phyloP scores from a whole-genome alignment of 1,140 invertebrate species.

The Drosophila quadrilineata region DNA sequence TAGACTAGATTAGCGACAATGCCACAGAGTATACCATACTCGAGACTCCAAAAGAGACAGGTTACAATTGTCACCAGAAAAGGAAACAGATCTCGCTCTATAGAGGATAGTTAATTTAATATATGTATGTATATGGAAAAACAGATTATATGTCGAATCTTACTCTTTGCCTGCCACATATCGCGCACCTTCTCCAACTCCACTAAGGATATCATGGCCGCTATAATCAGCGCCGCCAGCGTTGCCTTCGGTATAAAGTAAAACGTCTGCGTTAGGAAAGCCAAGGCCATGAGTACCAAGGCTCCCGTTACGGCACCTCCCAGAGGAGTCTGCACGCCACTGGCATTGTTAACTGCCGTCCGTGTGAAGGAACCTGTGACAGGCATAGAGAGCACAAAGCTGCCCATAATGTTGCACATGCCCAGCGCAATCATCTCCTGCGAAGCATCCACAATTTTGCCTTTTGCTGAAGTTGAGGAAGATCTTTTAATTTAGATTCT shows the following conservation, averaged over 20 bases:
- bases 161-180: slow-evolving; percentile 93
- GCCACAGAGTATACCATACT: slow-evolving; percentile 93
- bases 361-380: slow-evolving; percentile 93
- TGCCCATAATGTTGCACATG: slow-evolving; percentile 91
- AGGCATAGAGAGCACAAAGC: slow-evolving; percentile 94
- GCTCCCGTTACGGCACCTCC: slow-evolving; percentile 90
- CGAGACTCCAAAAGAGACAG: slow-evolving; percentile 89
- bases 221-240: slow-evolving; percentile 88
- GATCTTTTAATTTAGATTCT: not conserved
- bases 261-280: slow-evolving; percentile 88
- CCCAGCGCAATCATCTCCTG: slow-evolving; percentile 94
- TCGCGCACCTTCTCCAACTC: slow-evolving; percentile 88
- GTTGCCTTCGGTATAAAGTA: slow-evolving; percentile 90
- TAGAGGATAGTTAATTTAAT: not conserved
- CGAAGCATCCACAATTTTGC: slow-evolving; percentile 89
- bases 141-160: slow-evolving; percentile 48
- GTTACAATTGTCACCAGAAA: slow-evolving; percentile 87
- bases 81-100: slow-evolving; percentile 90
- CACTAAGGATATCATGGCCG: slow-evolving; percentile 90
- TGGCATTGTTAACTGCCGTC: slow-evolving; percentile 95
- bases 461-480: slow-evolving; percentile 85
- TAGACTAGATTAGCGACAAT: slow-evolving; percentile 88
- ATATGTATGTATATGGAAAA: not conserved
- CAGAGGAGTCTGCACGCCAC: slow-evolving; percentile 92
- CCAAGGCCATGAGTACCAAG: slow-evolving; percentile 87